Evolutionary conservation across 1,140 invertebrate species (phyloP), one percentile per base, ranked within the genome.

Genomic region (Diorhabda elongata): DNA sequence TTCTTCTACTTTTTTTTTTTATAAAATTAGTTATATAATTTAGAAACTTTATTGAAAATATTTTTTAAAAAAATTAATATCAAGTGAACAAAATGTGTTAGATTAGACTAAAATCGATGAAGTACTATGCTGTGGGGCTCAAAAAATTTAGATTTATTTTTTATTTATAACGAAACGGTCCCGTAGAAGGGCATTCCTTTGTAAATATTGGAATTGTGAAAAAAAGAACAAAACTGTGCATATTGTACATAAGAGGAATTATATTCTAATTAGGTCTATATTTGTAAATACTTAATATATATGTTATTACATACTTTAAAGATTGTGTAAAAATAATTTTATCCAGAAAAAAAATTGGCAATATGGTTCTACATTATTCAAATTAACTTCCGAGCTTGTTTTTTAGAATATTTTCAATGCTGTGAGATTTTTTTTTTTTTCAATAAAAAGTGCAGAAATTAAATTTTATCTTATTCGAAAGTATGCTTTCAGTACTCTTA

Each of bases 161-260:
- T 26, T 26, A 26, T 26, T 26, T n/a, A 4, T 52, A 52, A 6
- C 47, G n/a, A 52, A 6, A 8, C n/a, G 47, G 6, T 4, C 47
- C 2, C n/a, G 47, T 52, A 52, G 2, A n/a, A n/a, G 76, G 78
- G 76, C 75, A 78, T 79, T 79, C 76, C 77, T 78, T 62, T 78
- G 76, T 79, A 80, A 56, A 76, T 77, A 75, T 66, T 74, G 72
- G 42, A 57, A 67, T 44, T 63, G 60, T 11, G 71, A 58, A 68
- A 67, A 76, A 70, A 74, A 74, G 71, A 71, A 73, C 69, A 69
- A 8, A 57, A 42, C 65, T 79, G 77, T 79, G 78, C 69, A 80
- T 77, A 77, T 68, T 80, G 79, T 80, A 80, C 45, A 81, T 79
- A 80, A 79, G 78, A 81, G 78, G 74, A 71, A 73, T 69, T 67